Evolutionary conservation across 2,113 vertebrate species (phyloP), one percentile per base, ranked within the genome.

Genomic region (Oreochromis aureus): DNA sequence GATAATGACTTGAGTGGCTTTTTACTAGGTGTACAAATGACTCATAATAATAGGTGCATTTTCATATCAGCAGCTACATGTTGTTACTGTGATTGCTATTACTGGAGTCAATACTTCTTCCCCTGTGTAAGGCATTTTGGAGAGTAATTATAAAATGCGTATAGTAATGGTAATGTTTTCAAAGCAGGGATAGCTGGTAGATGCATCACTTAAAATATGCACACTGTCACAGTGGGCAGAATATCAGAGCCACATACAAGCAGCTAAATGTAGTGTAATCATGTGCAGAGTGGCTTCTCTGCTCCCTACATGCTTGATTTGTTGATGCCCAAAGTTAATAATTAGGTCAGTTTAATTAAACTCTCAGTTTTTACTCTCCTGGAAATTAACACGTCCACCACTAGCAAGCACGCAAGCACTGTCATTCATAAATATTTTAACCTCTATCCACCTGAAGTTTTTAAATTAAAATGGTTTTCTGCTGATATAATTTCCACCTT

Each of bases 201-300:
- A 19, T 54, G 76, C 71, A 82, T 27, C 58, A 11, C 66, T 76
- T 54, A 9, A 84, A 63, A 87, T 79, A 80, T 81, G 54, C 59
- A 69, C n/a, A 53, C 19, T 56, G 34, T 48, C 55, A 59, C 83
- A 61, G 48, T 58, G 27, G 32, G 22, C 24, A 32, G n/a, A 87
- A 83, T 39, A 84, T 87, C 41, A 90, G 87, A 87, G 51, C n/a
- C 51, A 24, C 55, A 87, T 66, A 61, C 58, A 76, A 86, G 83
- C 58, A 81, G 80, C 85, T 85, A 79, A 81, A 19, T 78, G 36
- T 10, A 80, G 18, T 81, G 80, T 82, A 30, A 16, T 10, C 5
- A 4, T 32, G 53, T 66, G 66, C n/a, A 76, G 59, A 24, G 76
- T 32, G 51, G 59, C 87, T 89, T 83, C 56, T 80, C 32, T 79